Base-by-base conservation (phyloP, 2,888 invertebrate species). In the Abscondita cerata region DNA sequence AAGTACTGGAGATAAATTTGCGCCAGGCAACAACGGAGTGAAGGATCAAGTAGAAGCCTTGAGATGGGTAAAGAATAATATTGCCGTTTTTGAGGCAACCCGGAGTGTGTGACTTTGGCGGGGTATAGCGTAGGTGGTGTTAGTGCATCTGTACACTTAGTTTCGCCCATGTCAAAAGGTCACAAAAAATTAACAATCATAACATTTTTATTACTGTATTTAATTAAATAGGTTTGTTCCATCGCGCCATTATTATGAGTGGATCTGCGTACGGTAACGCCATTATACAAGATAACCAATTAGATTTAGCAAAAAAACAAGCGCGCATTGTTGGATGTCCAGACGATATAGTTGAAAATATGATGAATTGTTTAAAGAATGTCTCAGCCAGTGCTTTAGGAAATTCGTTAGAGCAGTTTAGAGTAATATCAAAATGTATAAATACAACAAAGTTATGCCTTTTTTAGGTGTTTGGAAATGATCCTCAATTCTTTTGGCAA, bases 21-120 rank as follows among this genome's bases (percentile, higher is more conserved):
- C 86, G 0, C 84, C 86, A 0, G 88, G 88, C 1, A 88, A 89
- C 73, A 81, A 85, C 66, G 88, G 86, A 0, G 75, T n/a, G 52
- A 88, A 87, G 72, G 88, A 88, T 75, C 87, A 88, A 72, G 87
- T 87, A 6, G 75, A 79, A 1, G 84, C 86, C 0, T 72, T 88
- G 59, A 81, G 83, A 40, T 88, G 87, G 87, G 74, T 88, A 0
- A 81, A 83, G 68, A 70, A 82, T 33, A 86, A 88, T 70, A 87
- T 88, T 41, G 81, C 78, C 0, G 77, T 83, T 0, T 88, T 88
- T 69, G 87, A 88, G 88, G 88, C 0, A 83, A 88, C 77, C 84
- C 86, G 0, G 75, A 79, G 63, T 75, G 77, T 0, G 84, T 88
- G 1, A 88, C 88, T 0, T 77, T 88, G 15, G 71, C 83, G 0